Base-by-base conservation (phyloP, 2,888 invertebrate species). In the Drosophila nigritarsus region DNA sequence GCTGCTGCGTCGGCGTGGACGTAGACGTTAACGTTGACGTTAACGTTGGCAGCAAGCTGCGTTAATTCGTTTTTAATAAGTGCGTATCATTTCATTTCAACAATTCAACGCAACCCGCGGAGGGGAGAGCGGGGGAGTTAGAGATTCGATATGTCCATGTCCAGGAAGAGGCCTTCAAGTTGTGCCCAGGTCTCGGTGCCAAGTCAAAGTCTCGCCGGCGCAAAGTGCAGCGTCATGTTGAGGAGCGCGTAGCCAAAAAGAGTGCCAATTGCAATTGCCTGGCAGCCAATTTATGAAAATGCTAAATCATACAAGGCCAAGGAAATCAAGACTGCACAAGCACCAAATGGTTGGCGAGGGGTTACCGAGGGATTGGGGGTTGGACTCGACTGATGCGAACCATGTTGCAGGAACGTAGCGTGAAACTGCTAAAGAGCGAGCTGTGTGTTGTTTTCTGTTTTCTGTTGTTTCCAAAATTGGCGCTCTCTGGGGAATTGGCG, bases 211-310 rank as follows among this genome's bases (percentile, higher is more conserved):
- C 70, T 62, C 68, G 75, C 73, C 62, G 51, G 51, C 51, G 29
- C 75, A 68, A 80, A 75, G 32, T 72, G 90, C 90, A 65, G 40
- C 72, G 90, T 90, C 90, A 90, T 81, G 79, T 60, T 67, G 70
- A 73, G 65, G 62, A 73, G 76, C 66, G 73, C 68, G 61, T 65
- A 78, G 68, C 80, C 65, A 78, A 77, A 55, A 77, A 75, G 83
- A 91, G 87, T 90, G 91, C 90, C 91, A 92, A 91, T 91, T 92
- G 88, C 82, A 80, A 90, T 82, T 80, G 82, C 84, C 73, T 83
- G 90, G 83, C 77, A 83, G 91, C 91, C 91, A 91, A 91, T 91
- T 92, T 91, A 90, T 77, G 73, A 89, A 90, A 90, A 78, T 65
- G 90, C 87, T 89, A 69, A 73, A 75, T 88, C 87, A 88, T 88